These are phyloP conservation scores for Poecilia wingei DNA, from an alignment of 2,797 vertebrate species.

Conservation along the genomic window DNA sequence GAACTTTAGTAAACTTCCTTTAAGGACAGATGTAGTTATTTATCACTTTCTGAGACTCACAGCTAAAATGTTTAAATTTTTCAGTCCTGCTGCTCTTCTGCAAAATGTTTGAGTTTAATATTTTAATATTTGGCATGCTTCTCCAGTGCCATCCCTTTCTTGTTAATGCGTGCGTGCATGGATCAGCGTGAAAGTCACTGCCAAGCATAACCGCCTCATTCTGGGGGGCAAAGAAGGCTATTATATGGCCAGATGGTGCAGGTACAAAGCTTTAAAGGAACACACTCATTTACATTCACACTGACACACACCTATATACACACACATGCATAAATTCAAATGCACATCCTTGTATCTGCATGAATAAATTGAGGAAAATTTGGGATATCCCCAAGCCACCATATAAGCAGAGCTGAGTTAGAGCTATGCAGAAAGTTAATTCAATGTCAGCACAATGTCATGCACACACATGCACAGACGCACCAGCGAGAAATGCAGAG, in stretches of 20 bases:
- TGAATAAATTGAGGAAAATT: constrained; percentile 65
- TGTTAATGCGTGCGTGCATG: constrained; percentile 16
- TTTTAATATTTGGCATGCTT: not conserved
- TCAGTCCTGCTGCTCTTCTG: not conserved
- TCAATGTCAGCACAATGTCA: constrained; percentile 71
- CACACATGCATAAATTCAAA: constrained; percentile 15
- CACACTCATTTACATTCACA: constrained; percentile 45
- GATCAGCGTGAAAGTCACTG: constrained; percentile 31
- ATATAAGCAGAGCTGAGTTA: constrained; percentile 61
- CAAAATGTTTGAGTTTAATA: not conserved
- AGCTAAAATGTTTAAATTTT: not conserved
- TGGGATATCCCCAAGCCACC: constrained; percentile 59
- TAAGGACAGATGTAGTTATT: not conserved
- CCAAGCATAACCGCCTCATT: constrained; percentile 64
- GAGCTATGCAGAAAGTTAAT: constrained; percentile 52
- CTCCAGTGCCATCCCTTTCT: not conserved
- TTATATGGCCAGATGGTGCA: constrained; percentile 73
- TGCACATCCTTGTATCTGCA: constrained; percentile 50
- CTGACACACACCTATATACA: constrained; percentile 21
- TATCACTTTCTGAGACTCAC: not conserved
- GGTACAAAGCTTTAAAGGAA: constrained; percentile 59
- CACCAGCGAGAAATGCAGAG: constrained; percentile 15
- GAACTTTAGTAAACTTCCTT: not conserved
- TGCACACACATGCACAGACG: constrained; percentile 26
- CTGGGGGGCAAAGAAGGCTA: constrained; percentile 67